Base-by-base conservation (phyloP, 2,888 invertebrate genomes). In the Drosophila histrio region DNA sequence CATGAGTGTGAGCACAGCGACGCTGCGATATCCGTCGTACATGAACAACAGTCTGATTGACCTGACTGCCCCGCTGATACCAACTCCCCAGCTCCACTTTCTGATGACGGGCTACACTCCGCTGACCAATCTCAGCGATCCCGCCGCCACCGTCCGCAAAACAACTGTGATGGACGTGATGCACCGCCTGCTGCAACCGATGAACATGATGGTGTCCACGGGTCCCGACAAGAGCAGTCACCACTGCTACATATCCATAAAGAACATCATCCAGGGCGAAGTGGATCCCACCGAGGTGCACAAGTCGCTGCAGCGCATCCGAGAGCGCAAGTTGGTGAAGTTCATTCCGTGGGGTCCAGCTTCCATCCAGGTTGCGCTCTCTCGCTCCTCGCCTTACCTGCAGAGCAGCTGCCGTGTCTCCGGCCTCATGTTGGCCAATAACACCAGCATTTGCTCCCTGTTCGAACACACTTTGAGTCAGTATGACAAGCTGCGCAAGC, bases 161-260 rank as follows among this genome's bases (percentile, higher is more conserved):
- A 99, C 99, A 0, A 99, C 99, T 28, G 99, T 99, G 0, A 92
- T 99, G 76, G 99, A 99, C 92, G 99, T 99, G 24, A 99, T 99
- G 98, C 94, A 99, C 74, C 94, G 99, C 61, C 93, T 99, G 56
- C 92, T 99, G 54, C 99, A 99, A 91, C 98, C 99, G 7, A 99
- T 99, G 93, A 99, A 99, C 91, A 99, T 99, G 98, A 99, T 99
- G 99, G 99, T 99, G 1, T 99, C 99, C 0, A 97, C 98, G 3
- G 96, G 97, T 13, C 95, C 96, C 9, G 98, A 98, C 91, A 94
- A 98, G 85, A 96, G 95, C 72, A 95, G 96, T 63, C 95, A 96
- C 66, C 97, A 97, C 93, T 98, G 98, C 91, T 99, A 99, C 91
- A 98, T 99, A 90, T 98, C 99, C 6, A 99, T 99, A 89, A 93